phyloP scores from a whole-genome alignment of 2,113 vertebrate species.

The Perca schrenkii region DNA sequence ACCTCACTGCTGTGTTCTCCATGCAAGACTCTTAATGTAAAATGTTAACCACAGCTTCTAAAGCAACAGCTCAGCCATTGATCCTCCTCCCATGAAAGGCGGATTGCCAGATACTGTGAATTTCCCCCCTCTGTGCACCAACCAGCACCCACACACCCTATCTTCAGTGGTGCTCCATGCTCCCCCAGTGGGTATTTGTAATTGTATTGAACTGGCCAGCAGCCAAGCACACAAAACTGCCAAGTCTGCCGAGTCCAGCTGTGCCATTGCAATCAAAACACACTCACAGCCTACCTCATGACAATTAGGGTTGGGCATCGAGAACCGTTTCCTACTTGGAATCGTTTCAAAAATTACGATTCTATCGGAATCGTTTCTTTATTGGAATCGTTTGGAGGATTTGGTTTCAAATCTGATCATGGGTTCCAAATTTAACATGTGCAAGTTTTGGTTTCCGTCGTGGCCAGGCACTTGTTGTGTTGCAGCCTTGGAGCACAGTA shows the following conservation, averaged over 20 bases:
- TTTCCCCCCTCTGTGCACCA: constrained; percentile 36
- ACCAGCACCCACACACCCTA: constrained; percentile 30
- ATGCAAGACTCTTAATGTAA: constrained; percentile 44
- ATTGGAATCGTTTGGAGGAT: too few species aligned
- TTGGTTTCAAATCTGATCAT: too few species aligned
- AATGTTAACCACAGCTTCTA: constrained; percentile 31
- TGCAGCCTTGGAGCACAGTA: too few species aligned
- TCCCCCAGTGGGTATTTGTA: constrained; percentile 64
- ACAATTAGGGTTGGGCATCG: constrained; percentile 23
- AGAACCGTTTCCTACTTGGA: too few species aligned
- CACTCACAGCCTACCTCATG: constrained; percentile 56
- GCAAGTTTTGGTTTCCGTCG: too few species aligned
- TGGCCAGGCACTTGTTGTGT: too few species aligned
- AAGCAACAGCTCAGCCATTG: constrained; percentile 32
- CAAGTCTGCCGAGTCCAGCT: constrained; percentile 69
- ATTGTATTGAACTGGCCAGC: constrained; percentile 71
- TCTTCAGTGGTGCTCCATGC: constrained; percentile 52
- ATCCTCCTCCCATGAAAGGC: constrained; percentile 36
- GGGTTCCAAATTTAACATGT: too few species aligned
- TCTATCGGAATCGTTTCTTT: too few species aligned
- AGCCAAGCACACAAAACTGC: constrained; percentile 59
- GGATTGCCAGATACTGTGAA: constrained; percentile 52
- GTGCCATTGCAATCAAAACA: constrained; percentile 68
- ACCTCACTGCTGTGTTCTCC: constrained; percentile 22
- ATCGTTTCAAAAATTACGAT: too few species aligned